phyloP scores from a whole-genome alignment of 2,113 vertebrate species.

The Centrocercus urophasianus region DNA sequence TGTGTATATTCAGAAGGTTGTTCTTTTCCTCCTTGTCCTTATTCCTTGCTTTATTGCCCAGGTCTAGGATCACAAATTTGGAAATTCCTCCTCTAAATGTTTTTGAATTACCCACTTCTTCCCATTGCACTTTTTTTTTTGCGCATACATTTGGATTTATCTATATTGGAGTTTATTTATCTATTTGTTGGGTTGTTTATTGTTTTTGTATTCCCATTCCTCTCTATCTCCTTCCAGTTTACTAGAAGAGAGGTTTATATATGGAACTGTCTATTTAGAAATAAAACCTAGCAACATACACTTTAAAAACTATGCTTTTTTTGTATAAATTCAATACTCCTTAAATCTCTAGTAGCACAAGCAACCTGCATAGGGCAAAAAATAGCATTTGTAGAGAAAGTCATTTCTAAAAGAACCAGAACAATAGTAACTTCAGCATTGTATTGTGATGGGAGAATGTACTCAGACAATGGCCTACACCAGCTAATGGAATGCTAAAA shows the following conservation, averaged over 20 bases:
- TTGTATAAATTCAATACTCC: not conserved
- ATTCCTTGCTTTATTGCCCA: not conserved
- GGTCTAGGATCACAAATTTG: not conserved
- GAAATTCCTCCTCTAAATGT: not conserved
- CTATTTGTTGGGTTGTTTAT: not conserved
- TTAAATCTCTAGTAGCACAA: not conserved
- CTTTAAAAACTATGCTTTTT: not conserved
- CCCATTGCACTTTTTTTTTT: not conserved
- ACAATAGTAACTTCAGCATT: not conserved
- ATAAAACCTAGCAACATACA: not conserved
- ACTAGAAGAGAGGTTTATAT: not conserved
- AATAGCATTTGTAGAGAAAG: not conserved
- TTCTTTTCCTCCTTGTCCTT: not conserved
- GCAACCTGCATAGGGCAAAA: not conserved
- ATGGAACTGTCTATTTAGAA: not conserved
- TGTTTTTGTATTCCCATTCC: not conserved
- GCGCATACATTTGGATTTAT: not conserved
- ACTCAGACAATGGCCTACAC: accelerated
- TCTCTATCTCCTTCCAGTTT: not conserved
- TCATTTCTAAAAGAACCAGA: not conserved
- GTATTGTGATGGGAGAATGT: not conserved
- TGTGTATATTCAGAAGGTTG: not conserved
- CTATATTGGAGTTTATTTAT: not conserved
- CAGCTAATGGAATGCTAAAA: not conserved
- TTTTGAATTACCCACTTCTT: not conserved